Percentiles rank a stretch among this genome's conserved stretches.
These are phyloP conservation scores for Harmothoe impar DNA, from an alignment of 2,888 invertebrate species.

Conservation along the genomic window DNA sequence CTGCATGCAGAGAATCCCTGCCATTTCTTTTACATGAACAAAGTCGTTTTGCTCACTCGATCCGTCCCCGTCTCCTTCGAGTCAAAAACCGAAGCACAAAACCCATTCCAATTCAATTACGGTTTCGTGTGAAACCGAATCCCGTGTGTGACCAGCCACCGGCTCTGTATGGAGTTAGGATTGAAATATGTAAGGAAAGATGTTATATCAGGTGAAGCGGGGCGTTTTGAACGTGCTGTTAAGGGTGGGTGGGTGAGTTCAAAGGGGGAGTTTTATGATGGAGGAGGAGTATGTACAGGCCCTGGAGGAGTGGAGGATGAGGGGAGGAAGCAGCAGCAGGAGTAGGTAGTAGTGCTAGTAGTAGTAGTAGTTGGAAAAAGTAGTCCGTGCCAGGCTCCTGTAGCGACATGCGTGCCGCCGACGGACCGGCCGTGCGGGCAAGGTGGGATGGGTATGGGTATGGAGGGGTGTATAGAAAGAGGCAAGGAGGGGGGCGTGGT, in stretches of 20 bases:
- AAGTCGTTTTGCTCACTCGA: constrained; percentile 8
- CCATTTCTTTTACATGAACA: neutral
- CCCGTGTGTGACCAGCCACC: neutral
- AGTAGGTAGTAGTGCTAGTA: constrained; percentile 7
- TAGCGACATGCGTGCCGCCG: neutral
- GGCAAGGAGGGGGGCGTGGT: neutral
- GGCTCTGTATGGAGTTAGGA: neutral
- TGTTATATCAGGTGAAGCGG: constrained; percentile 42
- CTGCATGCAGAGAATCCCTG: neutral
- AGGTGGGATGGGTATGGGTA: neutral
- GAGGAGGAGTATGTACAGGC: no score
- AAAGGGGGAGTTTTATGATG: neutral
- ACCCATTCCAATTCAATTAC: constrained; percentile 45
- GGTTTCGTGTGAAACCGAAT: constrained; percentile 34
- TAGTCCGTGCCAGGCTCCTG: constrained; percentile 15
- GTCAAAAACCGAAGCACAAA: neutral
- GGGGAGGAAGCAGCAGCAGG: no score
- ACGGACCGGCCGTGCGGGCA: neutral
- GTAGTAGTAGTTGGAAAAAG: neutral
- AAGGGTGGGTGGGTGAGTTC: neutral
- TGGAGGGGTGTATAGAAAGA: neutral
- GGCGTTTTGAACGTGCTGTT: neutral
- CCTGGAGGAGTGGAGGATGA: no score
- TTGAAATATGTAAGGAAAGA: constrained; percentile 52
- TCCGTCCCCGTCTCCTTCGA: neutral